Percentiles rank a stretch among this genome's conserved stretches.
phyloP scores from a whole-genome alignment of 2,888 invertebrate genomes.

The Idaea aversata region DNA sequence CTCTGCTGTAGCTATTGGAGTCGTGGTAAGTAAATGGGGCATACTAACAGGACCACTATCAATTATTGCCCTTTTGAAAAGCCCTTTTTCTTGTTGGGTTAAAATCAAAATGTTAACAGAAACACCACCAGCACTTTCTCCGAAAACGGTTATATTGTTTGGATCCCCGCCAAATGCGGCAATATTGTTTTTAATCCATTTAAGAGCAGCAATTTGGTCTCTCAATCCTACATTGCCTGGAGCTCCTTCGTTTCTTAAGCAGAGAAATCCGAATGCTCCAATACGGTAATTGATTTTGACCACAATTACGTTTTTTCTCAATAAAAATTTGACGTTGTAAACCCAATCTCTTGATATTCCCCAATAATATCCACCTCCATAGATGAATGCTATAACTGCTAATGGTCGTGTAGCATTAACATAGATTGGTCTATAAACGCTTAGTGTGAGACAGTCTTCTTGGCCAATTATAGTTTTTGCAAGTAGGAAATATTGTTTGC shows the following conservation, averaged over 20 bases:
- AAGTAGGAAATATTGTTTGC: conserved; percentile 31
- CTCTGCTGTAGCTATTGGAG: conserved; percentile 33
- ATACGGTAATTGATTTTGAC: conserved; percentile 53
- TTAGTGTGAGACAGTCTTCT: conserved; percentile 50
- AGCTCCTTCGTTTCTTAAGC: conserved; percentile 42
- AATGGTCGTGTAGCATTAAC: conserved; percentile 40
- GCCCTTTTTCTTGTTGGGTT: conserved; percentile 37
- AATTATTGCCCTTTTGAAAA: conserved; percentile 46
- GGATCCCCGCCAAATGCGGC: conserved; percentile 50
- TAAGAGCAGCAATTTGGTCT: conserved; percentile 51
- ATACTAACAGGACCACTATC: conserved; percentile 43
- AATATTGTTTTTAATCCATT: conserved; percentile 51
- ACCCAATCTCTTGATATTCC: conserved; percentile 41
- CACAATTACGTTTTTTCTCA: conserved; percentile 43
- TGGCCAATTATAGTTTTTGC: conserved; percentile 28
- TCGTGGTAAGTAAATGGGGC: conserved; percentile 32
- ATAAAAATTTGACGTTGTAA: conserved; percentile 46
- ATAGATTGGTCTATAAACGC: conserved; percentile 51
- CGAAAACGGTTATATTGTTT: conserved; percentile 46
- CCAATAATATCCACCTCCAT: conserved; percentile 44
- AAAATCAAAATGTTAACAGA: conserved; percentile 39
- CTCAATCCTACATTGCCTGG: conserved; percentile 52
- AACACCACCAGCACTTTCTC: conserved; percentile 48
- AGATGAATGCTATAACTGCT: conserved; percentile 49
- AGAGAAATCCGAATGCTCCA: conserved; percentile 51